Conservation (phyloP, 2,797 vertebrate species). For the Apogon hyalosoma region DNA sequence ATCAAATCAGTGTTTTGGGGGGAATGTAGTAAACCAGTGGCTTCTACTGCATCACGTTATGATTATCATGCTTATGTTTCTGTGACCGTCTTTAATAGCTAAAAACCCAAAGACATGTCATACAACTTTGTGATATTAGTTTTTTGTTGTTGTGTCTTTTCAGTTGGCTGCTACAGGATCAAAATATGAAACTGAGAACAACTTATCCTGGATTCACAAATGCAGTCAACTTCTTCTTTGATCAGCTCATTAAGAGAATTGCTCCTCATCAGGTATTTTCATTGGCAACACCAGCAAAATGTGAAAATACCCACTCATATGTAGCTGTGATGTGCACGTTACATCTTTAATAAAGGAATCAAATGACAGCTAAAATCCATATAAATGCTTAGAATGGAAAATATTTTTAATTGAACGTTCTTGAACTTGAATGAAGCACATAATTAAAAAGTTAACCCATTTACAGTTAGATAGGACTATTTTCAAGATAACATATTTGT, state of each 20-base stretch:
- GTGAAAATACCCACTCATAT: too few species aligned
- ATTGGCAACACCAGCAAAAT: too few species aligned
- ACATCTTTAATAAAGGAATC: too few species aligned
- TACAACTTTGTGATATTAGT: neutral
- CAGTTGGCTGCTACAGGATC: constrained; percentile 90
- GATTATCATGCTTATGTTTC: constrained; percentile 36
- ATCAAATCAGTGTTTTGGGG: constrained; percentile 45
- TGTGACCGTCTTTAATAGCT: constrained; percentile 7
- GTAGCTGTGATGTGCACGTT: too few species aligned
- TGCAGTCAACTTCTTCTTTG: constrained; percentile 89
- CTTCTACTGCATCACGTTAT: constrained; percentile 17
- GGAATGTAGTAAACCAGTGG: constrained; percentile 15
- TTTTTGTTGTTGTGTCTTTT: constrained; percentile 14
- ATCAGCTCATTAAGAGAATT: constrained; percentile 84
- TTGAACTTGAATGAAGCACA: too few species aligned
- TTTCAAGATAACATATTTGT: too few species aligned
- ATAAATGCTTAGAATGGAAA: neutral
- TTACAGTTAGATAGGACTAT: too few species aligned
- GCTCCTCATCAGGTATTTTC: constrained; percentile 86
- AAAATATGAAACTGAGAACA: constrained; percentile 87
- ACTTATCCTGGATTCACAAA: constrained; percentile 86
- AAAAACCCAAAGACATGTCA: neutral
- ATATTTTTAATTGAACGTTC: neutral
- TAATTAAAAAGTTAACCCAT: too few species aligned
- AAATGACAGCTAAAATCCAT: neutral